Evolutionary conservation across 2,113 vertebrate genomes (phyloP).

Genomic region (Mesitornis unicolor): DNA sequence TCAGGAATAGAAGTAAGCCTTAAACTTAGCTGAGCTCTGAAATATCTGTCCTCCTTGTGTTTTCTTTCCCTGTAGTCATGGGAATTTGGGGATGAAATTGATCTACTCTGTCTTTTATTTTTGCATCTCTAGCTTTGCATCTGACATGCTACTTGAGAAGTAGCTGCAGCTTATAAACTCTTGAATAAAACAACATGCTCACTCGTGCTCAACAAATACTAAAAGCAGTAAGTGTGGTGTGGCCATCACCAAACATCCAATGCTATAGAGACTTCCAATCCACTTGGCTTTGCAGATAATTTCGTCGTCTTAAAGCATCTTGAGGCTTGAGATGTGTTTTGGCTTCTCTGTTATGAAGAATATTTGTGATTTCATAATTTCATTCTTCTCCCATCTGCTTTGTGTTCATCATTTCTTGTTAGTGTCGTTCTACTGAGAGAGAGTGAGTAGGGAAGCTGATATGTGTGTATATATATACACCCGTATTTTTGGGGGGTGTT

Average conservation of each 20-base stretch:
- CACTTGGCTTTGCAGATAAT: not conserved
- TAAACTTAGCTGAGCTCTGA: not conserved
- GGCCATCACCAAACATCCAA: not conserved
- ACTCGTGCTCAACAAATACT: not conserved
- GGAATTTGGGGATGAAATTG: not conserved
- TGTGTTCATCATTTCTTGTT: not conserved
- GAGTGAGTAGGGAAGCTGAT: not conserved
- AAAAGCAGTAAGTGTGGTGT: not conserved
- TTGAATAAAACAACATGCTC: not conserved
- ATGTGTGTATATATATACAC: too few species aligned
- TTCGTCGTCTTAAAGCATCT: not conserved
- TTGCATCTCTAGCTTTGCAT: not conserved
- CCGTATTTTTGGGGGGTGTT: rapidly evolving
- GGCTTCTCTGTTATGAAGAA: not conserved
- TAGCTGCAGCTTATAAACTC: not conserved
- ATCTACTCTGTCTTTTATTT: not conserved
- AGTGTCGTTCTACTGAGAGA: not conserved
- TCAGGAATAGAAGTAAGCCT: not conserved
- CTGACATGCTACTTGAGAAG: not conserved
- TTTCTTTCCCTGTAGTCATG: not conserved
- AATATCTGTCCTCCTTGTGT: not conserved
- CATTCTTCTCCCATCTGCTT: not conserved
- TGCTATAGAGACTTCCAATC: not conserved
- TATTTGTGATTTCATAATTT: not conserved
- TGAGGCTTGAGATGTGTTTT: not conserved